These are phyloP conservation scores for Axis porcinus DNA, from an alignment of 2,113 vertebrate species.

Conservation along the genomic window DNA sequence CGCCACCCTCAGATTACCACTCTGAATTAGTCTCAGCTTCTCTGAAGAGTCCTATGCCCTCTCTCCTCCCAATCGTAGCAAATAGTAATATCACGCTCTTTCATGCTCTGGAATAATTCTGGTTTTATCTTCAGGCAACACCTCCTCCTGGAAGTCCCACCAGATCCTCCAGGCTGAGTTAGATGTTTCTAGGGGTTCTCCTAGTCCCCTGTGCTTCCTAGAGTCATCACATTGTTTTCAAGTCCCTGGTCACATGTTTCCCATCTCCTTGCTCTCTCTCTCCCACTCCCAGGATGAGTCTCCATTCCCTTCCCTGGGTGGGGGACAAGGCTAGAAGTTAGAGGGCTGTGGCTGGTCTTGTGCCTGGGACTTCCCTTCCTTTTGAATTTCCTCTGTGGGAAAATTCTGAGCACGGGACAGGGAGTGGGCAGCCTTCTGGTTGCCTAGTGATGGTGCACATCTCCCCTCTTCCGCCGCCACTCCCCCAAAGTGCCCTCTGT, in stretches of 20 bases:
- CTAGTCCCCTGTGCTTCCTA: not conserved
- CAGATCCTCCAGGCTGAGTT: not conserved
- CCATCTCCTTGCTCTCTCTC: not conserved
- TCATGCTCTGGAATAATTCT: not conserved
- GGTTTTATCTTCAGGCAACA: not conserved
- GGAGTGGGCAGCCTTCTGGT: not conserved
- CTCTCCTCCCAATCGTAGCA: not conserved
- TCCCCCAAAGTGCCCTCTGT: not conserved
- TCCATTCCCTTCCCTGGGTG: not conserved
- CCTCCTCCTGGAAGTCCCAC: not conserved
- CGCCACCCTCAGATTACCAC: not conserved
- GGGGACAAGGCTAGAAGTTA: not conserved
- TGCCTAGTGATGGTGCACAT: not conserved
- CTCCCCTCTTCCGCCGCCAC: too few species aligned
- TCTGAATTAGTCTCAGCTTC: not conserved
- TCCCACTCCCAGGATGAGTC: not conserved
- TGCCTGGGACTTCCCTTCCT: not conserved
- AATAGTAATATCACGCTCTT: not conserved
- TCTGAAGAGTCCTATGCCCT: not conserved
- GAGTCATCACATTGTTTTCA: not conserved
- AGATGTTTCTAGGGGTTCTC: not conserved
- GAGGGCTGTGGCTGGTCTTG: not conserved
- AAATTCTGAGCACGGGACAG: not conserved
- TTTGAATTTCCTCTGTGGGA: not conserved
- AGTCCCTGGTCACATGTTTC: not conserved